Evolutionary conservation across 2,797 vertebrate genomes (phyloP), one percentile per base, ranked within the genome.

Genomic region (Jordanella pulchra): DNA sequence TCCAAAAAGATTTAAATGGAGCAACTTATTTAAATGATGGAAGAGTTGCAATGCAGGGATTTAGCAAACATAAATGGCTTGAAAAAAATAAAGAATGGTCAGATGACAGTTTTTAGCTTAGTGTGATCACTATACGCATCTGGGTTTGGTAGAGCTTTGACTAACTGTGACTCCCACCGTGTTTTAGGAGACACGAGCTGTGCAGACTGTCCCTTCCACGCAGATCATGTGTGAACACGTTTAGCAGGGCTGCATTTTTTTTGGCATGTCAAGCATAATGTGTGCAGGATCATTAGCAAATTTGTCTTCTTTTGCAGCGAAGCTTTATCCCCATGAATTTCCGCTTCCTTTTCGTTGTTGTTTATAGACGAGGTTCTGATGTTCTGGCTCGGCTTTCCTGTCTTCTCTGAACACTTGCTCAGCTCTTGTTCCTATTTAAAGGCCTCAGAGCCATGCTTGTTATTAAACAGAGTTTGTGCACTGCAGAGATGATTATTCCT

Each of bases 201-300:
- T 50, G 32, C 35, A 55, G 25, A 13, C 23, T 65, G 55, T 58
- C 67, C 68, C 39, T 77, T 30, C 51, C 65, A 53, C 28, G 70
- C 65, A 1, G 30, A 53, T 55, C 65, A 51, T 60, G 80, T 58
- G 77, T 70, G 42, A 64, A 79, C 82, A 64, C 64, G 76, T 75
- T 72, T 35, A 60, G 21, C 42, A 21, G 51, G 48, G 11, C 56
- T 53, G 58, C 68, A 68, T 67, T 82, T 76, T 71, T 85, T 76
- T 71, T 85, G 77, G 60, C 60, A 5, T n/a, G 66, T 28, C 10
- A 13, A 23, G 60, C 50, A 56, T 56, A 58, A 71, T 67, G 75
- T 58, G 48, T 10, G 14, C 44, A 21, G 48, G 25, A 39, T 35
- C 21, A 53, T 48, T 71, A 75, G 67, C 12, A 23, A 67, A 53